A percentile compares a stretch with the other conserved stretches of the same genome.
phyloP scores from a whole-genome alignment of 2,113 vertebrate species.

The Gulo gulo region DNA sequence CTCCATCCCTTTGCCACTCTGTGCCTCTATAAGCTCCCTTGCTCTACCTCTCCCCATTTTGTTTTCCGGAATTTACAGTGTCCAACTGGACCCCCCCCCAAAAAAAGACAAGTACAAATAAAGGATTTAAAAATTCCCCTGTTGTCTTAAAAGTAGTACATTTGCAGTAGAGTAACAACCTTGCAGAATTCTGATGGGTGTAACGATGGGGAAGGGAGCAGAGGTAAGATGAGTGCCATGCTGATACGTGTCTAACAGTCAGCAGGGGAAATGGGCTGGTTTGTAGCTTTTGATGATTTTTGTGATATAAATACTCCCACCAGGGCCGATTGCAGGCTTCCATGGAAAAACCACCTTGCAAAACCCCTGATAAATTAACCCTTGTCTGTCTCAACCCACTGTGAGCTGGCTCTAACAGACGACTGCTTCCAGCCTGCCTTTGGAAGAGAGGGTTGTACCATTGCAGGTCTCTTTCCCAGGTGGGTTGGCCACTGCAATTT shows the following conservation, averaged over 20 bases:
- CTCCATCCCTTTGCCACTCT: background rate
- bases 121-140: background rate
- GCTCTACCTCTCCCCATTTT: background rate
- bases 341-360: background rate
- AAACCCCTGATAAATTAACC: background rate
- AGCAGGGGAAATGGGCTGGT: background rate
- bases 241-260: background rate
- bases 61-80: background rate
- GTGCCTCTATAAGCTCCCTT: background rate
- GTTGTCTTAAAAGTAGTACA: background rate
- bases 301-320: background rate
- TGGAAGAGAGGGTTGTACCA: background rate
- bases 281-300: background rate
- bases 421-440: background rate
- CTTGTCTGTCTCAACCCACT: background rate
- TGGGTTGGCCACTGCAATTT: background rate
- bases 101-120: background rate
- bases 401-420: background rate
- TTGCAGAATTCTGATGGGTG: background rate
- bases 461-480: background rate
- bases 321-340: background rate
- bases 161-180: too few species aligned
- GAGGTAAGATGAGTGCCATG: background rate
- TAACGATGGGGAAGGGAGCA: too few species aligned
- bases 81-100: background rate